Evolutionary conservation across 2,113 vertebrate genomes (phyloP).

Genomic region (Passer domesticus): DNA sequence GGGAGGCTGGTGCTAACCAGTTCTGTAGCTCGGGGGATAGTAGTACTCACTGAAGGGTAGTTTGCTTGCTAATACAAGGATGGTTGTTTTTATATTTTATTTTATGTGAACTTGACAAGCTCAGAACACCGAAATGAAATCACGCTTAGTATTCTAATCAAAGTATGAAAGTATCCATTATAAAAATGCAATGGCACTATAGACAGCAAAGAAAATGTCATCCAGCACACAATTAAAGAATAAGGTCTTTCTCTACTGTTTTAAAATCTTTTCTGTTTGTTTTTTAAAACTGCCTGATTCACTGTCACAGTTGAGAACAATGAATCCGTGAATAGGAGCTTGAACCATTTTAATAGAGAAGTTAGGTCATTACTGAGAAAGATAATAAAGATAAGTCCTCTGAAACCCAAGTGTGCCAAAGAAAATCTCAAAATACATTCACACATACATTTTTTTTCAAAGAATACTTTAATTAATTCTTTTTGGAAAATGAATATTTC

Average conservation of each 20-base stretch:
- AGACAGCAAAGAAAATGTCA: constrained; percentile 69
- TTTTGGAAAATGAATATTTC: constrained; percentile 25
- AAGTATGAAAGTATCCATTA: constrained; percentile 78
- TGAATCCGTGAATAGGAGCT: constrained; percentile 59
- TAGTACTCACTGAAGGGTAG: constrained; percentile 82
- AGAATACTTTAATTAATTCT: constrained; percentile 68
- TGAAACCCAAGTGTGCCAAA: constrained; percentile 59
- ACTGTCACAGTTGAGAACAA: constrained; percentile 64
- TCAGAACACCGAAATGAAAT: constrained; percentile 80
- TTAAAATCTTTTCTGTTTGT: constrained; percentile 59
- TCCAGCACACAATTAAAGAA: constrained; percentile 69
- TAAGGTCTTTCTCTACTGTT: constrained; percentile 42
- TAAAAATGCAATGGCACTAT: constrained; percentile 69
- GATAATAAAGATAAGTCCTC: constrained; percentile 59
- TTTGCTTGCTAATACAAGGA: constrained; percentile 86
- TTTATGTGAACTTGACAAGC: constrained; percentile 85
- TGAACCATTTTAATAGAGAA: constrained; percentile 65
- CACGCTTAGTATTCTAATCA: constrained; percentile 83
- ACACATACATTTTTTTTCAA: constrained; percentile 61
- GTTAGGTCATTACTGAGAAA: constrained; percentile 65
- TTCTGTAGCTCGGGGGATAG: constrained; percentile 85
- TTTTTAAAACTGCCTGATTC: constrained; percentile 68
- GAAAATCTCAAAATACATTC: constrained; percentile 68
- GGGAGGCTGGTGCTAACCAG: constrained; percentile 86
- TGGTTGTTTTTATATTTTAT: constrained; percentile 86